Percentiles rank a stretch among this genome's conserved stretches.
Evolutionary conservation across 2,113 vertebrate species (phyloP).

Genomic region (Osmerus mordax): DNA sequence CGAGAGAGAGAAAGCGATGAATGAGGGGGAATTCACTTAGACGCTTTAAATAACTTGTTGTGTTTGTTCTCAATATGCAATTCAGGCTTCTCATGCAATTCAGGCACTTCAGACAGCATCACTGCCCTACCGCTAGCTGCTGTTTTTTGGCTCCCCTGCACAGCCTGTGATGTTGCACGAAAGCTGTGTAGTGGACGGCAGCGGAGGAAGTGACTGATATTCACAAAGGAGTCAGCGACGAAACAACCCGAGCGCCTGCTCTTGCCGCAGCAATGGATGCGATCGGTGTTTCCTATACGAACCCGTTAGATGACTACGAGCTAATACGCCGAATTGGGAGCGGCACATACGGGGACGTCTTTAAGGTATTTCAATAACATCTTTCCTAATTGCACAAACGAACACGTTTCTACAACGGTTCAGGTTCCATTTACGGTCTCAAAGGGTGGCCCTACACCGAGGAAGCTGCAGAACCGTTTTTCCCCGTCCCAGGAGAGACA

Average conservation of each 20-base stretch:
- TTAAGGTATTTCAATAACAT: constrained; percentile 63
- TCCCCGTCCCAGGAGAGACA: no score
- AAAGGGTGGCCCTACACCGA: not conserved
- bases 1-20: not conserved
- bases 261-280: constrained; percentile 42
- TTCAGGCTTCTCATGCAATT: no score
- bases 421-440: not conserved
- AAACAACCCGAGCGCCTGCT: not conserved
- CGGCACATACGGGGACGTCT: constrained; percentile 77
- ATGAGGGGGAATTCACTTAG: not conserved
- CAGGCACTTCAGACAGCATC: no score
- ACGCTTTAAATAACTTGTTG: no score
- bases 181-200: not conserved
- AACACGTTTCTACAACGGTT: not conserved
- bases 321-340: constrained; percentile 74
- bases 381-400: not conserved
- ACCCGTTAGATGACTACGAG: constrained; percentile 75
- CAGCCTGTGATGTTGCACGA: no score
- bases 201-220: constrained; percentile 43
- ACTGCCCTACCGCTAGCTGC: not conserved
- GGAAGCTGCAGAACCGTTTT: no score
- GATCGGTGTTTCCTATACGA: constrained; percentile 66
- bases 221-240: not conserved
- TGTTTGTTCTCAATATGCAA: no score
- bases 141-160: not conserved